Base-by-base conservation (phyloP, 1,140 invertebrate species). In the Nomia melanderi region DNA sequence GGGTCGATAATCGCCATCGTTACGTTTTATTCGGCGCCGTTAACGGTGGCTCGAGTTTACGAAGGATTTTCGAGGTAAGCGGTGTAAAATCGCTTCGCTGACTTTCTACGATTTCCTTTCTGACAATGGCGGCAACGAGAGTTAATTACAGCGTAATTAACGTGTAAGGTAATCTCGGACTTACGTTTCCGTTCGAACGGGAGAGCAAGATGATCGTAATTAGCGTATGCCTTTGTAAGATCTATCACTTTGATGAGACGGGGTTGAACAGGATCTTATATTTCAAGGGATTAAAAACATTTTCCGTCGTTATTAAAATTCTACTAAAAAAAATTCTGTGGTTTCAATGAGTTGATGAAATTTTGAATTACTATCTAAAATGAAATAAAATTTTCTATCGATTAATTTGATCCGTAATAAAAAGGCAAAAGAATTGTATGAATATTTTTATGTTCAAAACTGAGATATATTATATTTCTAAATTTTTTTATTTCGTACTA, bases 141-240 rank as follows among this genome's bases (percentile, higher is more conserved):
- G 69, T 83, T 85, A 86, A 86, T 81, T 86, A 83, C 69, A 44
- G 29, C 36, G 47, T 86, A 78, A 85, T 81, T 83, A 86, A 81
- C 70, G 77, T 85, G 71, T 79, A 81, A 78, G 72, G 39, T 86
- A 83, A 83, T 85, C 75, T 65, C 56, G 36, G 74, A 75, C 72
- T 81, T 83, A 76, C 31, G 74, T 85, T 50, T 70, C 74, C 60
- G 74, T 63, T 60, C 60, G 72, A 72, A 76, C 77, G 77, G 75
- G 70, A 76, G 62, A 84, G 39, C 41, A 8, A 62, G 41, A 77
- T 73, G 41, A 77, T 73, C 44, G 71, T 74, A 80, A 84, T 84
- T 80, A 84, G 59, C 44, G 53, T 50, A 39, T 11, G 47, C 62
- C 31, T 31, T 79, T 80, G 64, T 33, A 84, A 73, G 62, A 79